Evolutionary conservation across 2,888 invertebrate genomes (phyloP).

Genomic region (Meta bourneti): DNA sequence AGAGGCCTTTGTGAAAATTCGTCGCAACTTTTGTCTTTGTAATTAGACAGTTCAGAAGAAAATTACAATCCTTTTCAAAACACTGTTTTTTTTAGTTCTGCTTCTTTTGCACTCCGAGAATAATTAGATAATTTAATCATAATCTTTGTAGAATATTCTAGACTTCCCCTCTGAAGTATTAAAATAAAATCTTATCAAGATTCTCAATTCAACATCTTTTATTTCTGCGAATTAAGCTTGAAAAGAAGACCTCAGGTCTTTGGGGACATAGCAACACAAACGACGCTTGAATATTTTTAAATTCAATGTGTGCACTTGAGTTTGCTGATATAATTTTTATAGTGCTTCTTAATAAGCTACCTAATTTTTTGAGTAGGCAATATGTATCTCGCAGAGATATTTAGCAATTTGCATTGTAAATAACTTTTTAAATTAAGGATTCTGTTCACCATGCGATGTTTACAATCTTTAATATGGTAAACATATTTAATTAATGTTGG

Average conservation of each 20-base stretch:
- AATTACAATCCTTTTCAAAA: constrained; percentile 25
- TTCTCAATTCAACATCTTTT: background rate
- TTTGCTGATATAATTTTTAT: background rate
- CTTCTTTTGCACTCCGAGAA: background rate
- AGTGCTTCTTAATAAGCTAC: too few relatives aligned
- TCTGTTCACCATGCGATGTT: too few relatives aligned
- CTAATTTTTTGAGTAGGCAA: too few relatives aligned
- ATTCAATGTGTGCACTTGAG: background rate
- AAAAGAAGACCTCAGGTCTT: background rate
- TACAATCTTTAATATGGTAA: too few relatives aligned
- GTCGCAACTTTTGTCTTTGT: constrained; percentile 15
- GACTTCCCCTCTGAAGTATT: background rate
- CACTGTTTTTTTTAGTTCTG: constrained; percentile 7
- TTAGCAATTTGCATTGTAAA: too few relatives aligned
- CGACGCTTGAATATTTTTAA: background rate
- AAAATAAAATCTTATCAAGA: constrained; percentile 3
- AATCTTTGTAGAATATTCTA: constrained; percentile 25
- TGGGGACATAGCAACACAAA: background rate
- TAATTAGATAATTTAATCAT: constrained; percentile 70
- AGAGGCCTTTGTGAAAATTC: constrained; percentile 31
- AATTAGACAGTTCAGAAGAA: constrained; percentile 35
- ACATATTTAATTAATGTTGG: too few relatives aligned
- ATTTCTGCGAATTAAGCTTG: background rate
- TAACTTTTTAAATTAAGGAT: too few relatives aligned
- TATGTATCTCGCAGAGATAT: too few relatives aligned